Evolutionary conservation across 1,140 invertebrate genomes (phyloP), one percentile per base, ranked within the genome.

Genomic region (Drosophila subpulchrella): DNA sequence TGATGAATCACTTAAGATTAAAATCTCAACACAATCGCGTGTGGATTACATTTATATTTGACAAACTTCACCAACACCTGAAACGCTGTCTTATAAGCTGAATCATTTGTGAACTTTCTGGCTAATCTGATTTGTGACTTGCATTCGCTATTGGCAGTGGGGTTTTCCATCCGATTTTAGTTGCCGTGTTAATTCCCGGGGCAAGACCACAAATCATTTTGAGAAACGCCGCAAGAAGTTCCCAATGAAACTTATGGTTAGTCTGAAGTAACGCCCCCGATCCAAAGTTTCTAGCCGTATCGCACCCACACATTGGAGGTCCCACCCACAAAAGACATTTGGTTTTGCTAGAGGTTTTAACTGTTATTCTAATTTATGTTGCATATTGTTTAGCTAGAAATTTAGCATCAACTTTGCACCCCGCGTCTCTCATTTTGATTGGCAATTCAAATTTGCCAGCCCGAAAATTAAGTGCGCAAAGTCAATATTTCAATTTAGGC

Each of bases 391-490:
- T 81, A 77, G 55, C 59, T 65, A 17, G 42, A 60, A 48, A 50
- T 38, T 47, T 53, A 20, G 17, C 54, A 55, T 76, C 15, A 42
- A 60, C 60, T 55, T 48, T 38, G 34, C 54, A 39, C 53, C 58
- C 59, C 59, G 53, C 36, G 24, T 17, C 24, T 6, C 58, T 30
- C 27, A 24, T 34, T 42, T 75, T 83, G 75, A 88, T 86, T 86
- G 83, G 71, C 79, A 86, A 86, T 88, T 76, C 83, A 79, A 86
- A 88, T 82, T 86, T 79, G 82, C 75, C 83, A 88, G 61, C 46
- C 78, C 57, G 70, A 82, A 86, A 86, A 86, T 86, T 76, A 86
- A 88, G 83, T 86, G 83, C 79, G 83, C 83, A 86, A 86, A 86
- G 84, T 86, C 83, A 88, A 86, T 86, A 86, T 86, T 88, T 86